These are phyloP conservation scores for Bettongia penicillata DNA, from an alignment of 2,113 vertebrate genomes.

Conservation along the genomic window DNA sequence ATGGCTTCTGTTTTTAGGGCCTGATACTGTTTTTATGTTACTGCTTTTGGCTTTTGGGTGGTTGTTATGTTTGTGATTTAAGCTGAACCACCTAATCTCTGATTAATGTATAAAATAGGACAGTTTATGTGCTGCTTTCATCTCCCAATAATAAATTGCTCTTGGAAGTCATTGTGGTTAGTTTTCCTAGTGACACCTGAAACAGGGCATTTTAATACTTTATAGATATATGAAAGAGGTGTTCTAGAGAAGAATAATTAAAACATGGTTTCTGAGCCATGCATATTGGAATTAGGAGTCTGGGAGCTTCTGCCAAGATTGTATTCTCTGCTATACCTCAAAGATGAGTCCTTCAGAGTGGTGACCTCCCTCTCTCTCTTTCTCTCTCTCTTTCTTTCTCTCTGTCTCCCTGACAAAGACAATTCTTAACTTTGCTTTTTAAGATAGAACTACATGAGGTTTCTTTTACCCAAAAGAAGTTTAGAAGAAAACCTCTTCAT, in stretches of 20 bases:
- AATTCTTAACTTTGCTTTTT: neutral
- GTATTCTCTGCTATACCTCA: too few relatives aligned
- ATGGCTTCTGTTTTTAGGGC: conserved; percentile 44
- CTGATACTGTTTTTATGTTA: conserved; percentile 57
- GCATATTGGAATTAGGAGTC: too few relatives aligned
- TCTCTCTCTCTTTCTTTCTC: too few relatives aligned
- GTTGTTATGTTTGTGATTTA: conserved; percentile 59
- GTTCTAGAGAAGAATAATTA: too few relatives aligned
- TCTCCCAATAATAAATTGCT: conserved; percentile 2
- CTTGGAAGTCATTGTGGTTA: conserved; percentile 43
- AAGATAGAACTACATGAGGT: neutral
- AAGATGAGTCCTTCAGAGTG: too few relatives aligned
- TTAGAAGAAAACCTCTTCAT: neutral
- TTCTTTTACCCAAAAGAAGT: neutral
- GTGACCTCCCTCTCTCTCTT: too few relatives aligned
- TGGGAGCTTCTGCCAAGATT: too few relatives aligned
- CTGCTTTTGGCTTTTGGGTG: conserved; percentile 53
- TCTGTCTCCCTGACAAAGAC: neutral
- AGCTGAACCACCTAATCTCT: conserved; percentile 27
- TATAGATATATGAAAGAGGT: too few relatives aligned
- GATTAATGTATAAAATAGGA: conserved; percentile 24
- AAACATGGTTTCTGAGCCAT: too few relatives aligned
- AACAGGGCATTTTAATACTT: neutral
- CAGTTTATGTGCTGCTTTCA: conserved; percentile 24
- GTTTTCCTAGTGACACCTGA: conserved; percentile 52